These are phyloP conservation scores for Alviniconcha strummeri DNA, from an alignment of 2,888 invertebrate genomes.

Conservation along the genomic window DNA sequence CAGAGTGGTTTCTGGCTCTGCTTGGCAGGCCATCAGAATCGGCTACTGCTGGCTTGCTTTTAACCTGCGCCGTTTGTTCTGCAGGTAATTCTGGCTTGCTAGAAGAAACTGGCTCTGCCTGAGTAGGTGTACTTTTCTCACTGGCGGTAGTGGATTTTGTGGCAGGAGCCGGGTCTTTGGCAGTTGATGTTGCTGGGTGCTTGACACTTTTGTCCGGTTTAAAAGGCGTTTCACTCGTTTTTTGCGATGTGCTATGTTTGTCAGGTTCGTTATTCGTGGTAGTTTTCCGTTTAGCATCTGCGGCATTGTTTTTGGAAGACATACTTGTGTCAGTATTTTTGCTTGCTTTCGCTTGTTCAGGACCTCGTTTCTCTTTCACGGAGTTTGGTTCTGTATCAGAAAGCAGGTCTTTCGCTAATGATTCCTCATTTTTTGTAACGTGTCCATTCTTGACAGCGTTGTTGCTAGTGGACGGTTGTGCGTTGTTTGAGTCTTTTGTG, in stretches of 20 bases:
- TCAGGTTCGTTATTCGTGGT: neutral
- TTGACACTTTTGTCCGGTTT: neutral
- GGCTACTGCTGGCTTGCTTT: too few relatives aligned
- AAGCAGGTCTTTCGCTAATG: neutral
- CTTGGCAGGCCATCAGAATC: too few relatives aligned
- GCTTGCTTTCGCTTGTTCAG: neutral
- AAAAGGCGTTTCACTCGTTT: too few relatives aligned
- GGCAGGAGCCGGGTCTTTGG: neutral
- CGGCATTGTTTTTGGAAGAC: too few relatives aligned
- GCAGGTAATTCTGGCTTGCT: too few relatives aligned
- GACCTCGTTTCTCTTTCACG: neutral
- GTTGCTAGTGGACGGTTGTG: neutral
- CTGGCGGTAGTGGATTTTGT: neutral
- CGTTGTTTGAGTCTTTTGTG: too few relatives aligned
- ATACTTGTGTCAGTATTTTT: neutral
- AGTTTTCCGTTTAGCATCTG: neutral
- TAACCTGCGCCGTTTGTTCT: too few relatives aligned
- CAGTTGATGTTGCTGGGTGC: neutral
- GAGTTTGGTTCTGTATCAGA: neutral
- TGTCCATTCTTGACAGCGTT: neutral
- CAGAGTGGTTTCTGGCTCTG: too few relatives aligned
- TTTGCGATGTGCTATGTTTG: neutral
- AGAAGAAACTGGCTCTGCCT: too few relatives aligned
- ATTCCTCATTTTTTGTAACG: too few relatives aligned
- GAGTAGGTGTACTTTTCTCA: too few relatives aligned